Evolutionary conservation across 1,140 invertebrate species (phyloP), one percentile per base, ranked within the genome.

Genomic region (Pseudomyrmex pallidus): DNA sequence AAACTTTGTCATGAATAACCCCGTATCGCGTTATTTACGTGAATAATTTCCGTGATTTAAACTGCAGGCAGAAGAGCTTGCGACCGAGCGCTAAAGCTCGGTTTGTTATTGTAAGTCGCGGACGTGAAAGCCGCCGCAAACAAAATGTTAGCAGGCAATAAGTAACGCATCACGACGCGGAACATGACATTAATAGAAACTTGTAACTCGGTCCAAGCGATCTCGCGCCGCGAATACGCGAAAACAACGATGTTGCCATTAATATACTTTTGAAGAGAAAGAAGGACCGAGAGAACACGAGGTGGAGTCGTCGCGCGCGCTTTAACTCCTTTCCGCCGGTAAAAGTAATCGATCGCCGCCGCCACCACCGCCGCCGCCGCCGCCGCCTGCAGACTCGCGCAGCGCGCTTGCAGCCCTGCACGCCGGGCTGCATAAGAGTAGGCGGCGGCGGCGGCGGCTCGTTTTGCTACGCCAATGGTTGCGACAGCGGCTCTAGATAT

Each of bases 331-430:
- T 86, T 84, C 74, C 86, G 68, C 85, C 72, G 82, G 85, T 87
- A 87, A 87, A 87, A 87, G 86, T 87, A 87, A 87, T 87, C 86
- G 86, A 87, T 87, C 85, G 86, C 74, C 76, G 64, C 76, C n/a
- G 20, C 67, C 76, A 52, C 84, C 12, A 8, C 67, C 54, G 54
- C 35, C 44, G 52, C 35, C 44, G 52, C 67, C 66, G 44, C 63
- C 61, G 13, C 67, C 54, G 84, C 84, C 86, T 87, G 86, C 86
- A 87, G 86, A 87, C 85, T 74, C 85, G 85, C 86, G 86, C 86
- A 87, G 68, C 86, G 80, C 52, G 73, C 67, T 86, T 87, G 85
- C 86, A 87, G 76, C 57, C 70, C 74, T 86, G 86, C 82, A 87
- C 70, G 64, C 70, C 74, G 82, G 74, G 86, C 57, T 87, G 86